Base-by-base conservation (phyloP, 2,888 invertebrate species). In the Zygaena filipendulae region DNA sequence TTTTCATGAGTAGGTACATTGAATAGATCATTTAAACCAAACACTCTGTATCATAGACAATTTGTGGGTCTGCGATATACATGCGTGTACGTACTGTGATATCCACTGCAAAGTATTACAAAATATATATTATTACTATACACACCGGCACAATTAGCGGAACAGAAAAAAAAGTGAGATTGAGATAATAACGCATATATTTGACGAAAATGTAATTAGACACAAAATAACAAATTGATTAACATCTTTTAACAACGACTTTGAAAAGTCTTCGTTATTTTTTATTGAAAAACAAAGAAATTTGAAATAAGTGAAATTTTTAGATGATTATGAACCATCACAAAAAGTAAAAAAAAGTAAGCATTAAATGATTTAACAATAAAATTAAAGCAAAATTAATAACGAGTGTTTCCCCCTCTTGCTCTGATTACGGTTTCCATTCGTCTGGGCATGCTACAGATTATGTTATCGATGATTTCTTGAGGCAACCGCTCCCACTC, bases 391-490 rank as follows among this genome's bases (percentile, higher is more conserved):
- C 16, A 16, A 16, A 21, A 21, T 21, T 21, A 21, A 21, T 21
- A 21, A 21, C 21, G 21, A 21, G 21, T 21, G 21, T 7, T 7
- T 21, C 21, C 21, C 21, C 21, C 21, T 21, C 21, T 21, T 16
- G 16, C 16, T 16, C 16, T 16, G 16, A 16, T 16, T 16, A 16
- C 16, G 16, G 16, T 16, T 16, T 16, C 7, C 16, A 16, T 16
- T 16, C 16, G 16, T 16, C 16, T 16, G 16, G 95, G 81, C 95
- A 16, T 95, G 40, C 94, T 95, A 71, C 91, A 88, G 77, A 95
- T 95, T 43, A 95, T 94, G 75, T 92, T 91, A 62, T 92, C 88
- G 59, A 96, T 82, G 49, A 95, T 88, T 62, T 91, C 92, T 44
- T 86, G 83, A 33, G 95, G 95, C 52, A 95, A 79, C 46, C 86